Evolutionary conservation across 2,888 invertebrate species (phyloP).

Genomic region (Melinopterus prodromus): DNA sequence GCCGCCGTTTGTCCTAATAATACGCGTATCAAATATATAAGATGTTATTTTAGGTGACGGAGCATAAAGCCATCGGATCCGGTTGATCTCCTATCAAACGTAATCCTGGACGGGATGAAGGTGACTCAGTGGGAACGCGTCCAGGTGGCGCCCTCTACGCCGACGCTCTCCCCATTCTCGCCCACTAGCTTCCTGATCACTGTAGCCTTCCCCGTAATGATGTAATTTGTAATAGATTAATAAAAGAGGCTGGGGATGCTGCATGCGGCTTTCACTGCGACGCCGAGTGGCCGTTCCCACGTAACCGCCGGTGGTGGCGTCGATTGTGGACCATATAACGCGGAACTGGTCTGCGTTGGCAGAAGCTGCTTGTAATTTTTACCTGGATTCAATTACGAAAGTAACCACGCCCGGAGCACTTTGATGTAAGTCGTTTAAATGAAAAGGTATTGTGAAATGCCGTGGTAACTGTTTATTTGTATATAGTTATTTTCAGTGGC

Average conservation of each 20-base stretch:
- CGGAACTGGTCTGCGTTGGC: not conserved
- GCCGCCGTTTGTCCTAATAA: constrained; percentile 16
- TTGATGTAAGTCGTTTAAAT: too few species aligned
- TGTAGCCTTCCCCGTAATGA: constrained; percentile 54
- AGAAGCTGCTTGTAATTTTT: constrained; percentile 15
- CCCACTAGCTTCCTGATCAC: constrained; percentile 58
- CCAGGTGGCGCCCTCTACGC: constrained; percentile 41
- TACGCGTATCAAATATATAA: constrained; percentile 39
- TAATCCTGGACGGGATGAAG: constrained; percentile 47
- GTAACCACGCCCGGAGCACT: constrained; percentile 8
- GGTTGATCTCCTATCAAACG: constrained; percentile 42
- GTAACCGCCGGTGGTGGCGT: not conserved
- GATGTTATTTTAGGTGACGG: constrained; percentile 50
- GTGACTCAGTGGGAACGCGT: constrained; percentile 55
- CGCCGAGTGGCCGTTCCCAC: constrained; percentile 10
- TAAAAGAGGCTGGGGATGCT: constrained; percentile 48
- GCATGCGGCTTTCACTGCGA: constrained; percentile 42
- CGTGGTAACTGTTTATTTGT: too few species aligned
- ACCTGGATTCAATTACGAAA: constrained; percentile 14
- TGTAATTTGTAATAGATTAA: constrained; percentile 60
- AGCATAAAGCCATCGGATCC: constrained; percentile 50
- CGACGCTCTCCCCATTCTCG: constrained; percentile 35
- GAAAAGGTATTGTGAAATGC: too few species aligned
- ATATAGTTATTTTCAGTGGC: too few species aligned
- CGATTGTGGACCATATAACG: constrained; percentile 5